Base-by-base conservation (phyloP, 92 coral and sea anemone species). In the Actinostola sp. region DNA sequence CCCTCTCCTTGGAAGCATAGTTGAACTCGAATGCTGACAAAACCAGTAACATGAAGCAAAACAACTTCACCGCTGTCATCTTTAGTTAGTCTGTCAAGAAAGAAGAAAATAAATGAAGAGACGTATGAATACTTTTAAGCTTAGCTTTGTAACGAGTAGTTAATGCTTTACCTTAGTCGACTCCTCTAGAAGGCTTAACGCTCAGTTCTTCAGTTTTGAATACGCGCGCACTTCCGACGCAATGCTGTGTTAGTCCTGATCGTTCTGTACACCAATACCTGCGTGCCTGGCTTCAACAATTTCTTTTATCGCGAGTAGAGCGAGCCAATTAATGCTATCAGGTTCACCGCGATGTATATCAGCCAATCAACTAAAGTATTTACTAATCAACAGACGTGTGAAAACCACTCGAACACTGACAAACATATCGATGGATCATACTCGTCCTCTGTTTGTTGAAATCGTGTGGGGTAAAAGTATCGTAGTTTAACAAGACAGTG, bases 301-400 rank as follows among this genome's bases (percentile, higher is more conserved):
- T 36, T 36, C 42, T 36, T 36, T 36, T 36, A 36, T 36, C 42
- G 42, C 42, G 11, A 36, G 11, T 4, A 11, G 11, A 36, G 11
- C 6, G 42, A 36, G n/a, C n/a, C n/a, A 36, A 36, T 11, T 36
- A 36, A 36, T 4, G 42, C 11, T 36, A 4, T 36, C 42, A 36
- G 42, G 42, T 36, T 36, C 42, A 36, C 42, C 42, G 11, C 42
- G n/a, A n/a, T n/a, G n/a, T n/a, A 13, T 8, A 39, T 24, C 54
- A 43, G 10, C 70, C 70, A 64, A 64, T 64, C 70, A 64, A 0
- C 35, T 39, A 20, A 34, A 64, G 70, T 48, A 42, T 45, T 36
- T 42, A 13, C 34, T 41, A 39, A 64, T 64, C 32, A 27, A 39
- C 70, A 28, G 41, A 64, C 38, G 70, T 64, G 70, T 64, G 51